Evolutionary conservation across 2,113 vertebrate genomes (phyloP), one percentile per base, ranked within the genome.

Genomic region (Salvelinus sp.): DNA sequence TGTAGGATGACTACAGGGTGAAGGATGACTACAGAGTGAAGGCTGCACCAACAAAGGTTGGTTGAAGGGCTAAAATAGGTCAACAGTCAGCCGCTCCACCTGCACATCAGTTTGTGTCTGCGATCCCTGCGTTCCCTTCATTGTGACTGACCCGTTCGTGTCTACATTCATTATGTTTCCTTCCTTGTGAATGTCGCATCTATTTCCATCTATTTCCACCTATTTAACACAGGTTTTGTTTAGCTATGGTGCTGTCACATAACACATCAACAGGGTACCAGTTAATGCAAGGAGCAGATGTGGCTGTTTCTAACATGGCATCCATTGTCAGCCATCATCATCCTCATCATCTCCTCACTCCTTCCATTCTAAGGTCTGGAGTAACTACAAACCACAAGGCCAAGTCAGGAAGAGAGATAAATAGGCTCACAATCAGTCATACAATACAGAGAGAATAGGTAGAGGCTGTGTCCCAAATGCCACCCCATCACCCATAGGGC

Each of bases 231-330:
- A 75, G 82, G 85, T 83, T 88, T 91, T 90, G 89, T 90, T 86
- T 77, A 27, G 65, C 67, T 38, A 4, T 69, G 72, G 72, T 74
- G 86, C 47, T 79, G 76, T 74, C 50, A 70, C 68, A 65, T 20
- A 76, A 72, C 70, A 85, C 81, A 86, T 86, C 60, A 85, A 82
- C 85, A 84, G 77, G 70, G 69, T 78, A 47, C 54, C 57, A 69
- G 70, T 78, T 84, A 90, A 94, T 88, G 76, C 76, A 76, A 88
- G 91, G 86, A 91, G 75, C 93, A 94, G 86, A 91, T 93, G 92
- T 90, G 62, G 38, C 64, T 63, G 63, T 28, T 6, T 82, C 73
- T 76, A 79, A 80, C 80, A 75, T 76, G 74, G 70, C 69, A 87
- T 76, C 50, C 67, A 77, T 69, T 64, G 30, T 69, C 74, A 47